phyloP scores from a whole-genome alignment of 2,113 vertebrate species.

The Misgurnus anguillicaudatus region DNA sequence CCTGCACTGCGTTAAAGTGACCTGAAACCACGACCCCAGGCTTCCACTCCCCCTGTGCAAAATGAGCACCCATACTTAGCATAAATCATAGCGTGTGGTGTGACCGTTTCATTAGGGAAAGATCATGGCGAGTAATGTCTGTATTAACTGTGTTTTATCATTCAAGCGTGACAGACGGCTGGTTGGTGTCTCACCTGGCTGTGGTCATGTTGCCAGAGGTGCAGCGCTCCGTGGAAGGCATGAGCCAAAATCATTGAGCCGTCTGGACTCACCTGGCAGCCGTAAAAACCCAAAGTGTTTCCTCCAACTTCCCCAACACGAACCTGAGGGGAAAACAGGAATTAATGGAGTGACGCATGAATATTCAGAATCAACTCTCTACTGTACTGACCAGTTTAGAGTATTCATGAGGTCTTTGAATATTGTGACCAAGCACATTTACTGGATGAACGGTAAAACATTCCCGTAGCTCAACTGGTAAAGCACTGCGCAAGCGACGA shows the following conservation, averaged over 20 bases:
- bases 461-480: too few species aligned
- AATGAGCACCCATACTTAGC: background rate
- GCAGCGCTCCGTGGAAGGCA: conserved; percentile 91
- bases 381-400: background rate
- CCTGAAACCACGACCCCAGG: conserved; percentile 90
- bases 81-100: background rate
- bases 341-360: background rate
- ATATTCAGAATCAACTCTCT: background rate
- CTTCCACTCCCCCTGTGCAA: conserved; percentile 83
- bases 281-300: conserved; percentile 94
- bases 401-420: background rate
- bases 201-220: conserved; percentile 86
- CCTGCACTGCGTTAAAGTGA: conserved; percentile 90
- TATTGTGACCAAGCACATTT: too few species aligned
- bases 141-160: background rate
- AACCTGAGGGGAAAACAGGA: conserved; percentile 71
- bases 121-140: background rate
- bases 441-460: too few species aligned
- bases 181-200: conserved; percentile 77
- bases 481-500: too few species aligned
- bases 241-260: conserved; percentile 90
- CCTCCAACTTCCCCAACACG: conserved; percentile 97
- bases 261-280: conserved; percentile 91
- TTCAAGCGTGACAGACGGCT: background rate
- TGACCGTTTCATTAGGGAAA: background rate